Conservation (phyloP, 2,797 vertebrate genomes). For the Neosilurus hyrtlii region DNA sequence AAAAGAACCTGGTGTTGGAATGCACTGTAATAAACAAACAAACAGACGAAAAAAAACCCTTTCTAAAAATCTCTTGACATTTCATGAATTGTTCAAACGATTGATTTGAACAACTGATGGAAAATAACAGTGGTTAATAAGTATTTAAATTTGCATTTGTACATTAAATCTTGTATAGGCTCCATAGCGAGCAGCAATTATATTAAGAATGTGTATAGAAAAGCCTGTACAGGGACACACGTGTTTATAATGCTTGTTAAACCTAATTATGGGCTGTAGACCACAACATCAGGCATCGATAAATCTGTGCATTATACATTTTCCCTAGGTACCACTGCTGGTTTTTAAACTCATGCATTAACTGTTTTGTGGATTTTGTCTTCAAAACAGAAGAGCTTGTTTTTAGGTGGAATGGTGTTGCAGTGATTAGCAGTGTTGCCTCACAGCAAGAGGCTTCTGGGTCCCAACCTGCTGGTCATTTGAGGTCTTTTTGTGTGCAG, state of each 20-base stretch:
- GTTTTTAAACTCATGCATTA: not conserved
- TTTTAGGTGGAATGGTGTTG: too few relatives aligned
- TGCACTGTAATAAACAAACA: not conserved
- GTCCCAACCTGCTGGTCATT: too few relatives aligned
- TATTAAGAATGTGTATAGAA: not conserved
- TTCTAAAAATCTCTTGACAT: too few relatives aligned
- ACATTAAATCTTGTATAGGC: not conserved
- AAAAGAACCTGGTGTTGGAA: not conserved
- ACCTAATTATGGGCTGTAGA: not conserved
- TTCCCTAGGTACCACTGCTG: not conserved
- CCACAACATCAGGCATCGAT: not conserved
- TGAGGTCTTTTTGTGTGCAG: too few relatives aligned
- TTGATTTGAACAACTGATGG: too few relatives aligned
- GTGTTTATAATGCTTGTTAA: not conserved
- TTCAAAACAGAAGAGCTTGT: not conserved
- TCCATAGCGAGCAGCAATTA: not conserved
- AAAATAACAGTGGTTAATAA: not conserved
- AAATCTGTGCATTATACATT: not conserved
- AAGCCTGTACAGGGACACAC: not conserved
- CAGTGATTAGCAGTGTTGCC: too few relatives aligned
- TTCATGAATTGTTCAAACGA: too few relatives aligned
- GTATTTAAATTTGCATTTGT: not conserved
- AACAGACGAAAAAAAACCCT: too few relatives aligned
- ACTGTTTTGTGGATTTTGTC: not conserved
- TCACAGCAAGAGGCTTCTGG: too few relatives aligned